phyloP scores from a whole-genome alignment of 2,888 invertebrate species.

The Caenorhabditis imperialis region DNA sequence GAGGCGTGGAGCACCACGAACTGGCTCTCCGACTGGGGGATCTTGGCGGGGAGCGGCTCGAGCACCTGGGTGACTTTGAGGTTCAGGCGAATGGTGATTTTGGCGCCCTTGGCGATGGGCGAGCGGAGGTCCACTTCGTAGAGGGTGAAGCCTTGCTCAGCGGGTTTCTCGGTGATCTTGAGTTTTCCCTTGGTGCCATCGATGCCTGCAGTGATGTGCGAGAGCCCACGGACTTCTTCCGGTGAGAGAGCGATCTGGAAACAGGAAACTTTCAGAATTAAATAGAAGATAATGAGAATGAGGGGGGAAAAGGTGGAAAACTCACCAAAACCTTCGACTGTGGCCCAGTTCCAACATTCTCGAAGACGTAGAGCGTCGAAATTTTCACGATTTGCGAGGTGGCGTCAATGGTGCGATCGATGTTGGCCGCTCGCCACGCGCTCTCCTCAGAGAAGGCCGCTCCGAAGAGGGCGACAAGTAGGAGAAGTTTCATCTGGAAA shows the following conservation, averaged over 20 bases:
- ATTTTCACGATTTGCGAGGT: constrained; percentile 73
- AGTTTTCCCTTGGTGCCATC: constrained; percentile 60
- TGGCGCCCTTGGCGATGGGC: constrained; percentile 64
- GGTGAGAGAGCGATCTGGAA: constrained; percentile 59
- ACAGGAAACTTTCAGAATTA: neutral
- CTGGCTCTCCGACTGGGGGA: constrained; percentile 93
- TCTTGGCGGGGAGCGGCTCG: constrained; percentile 88
- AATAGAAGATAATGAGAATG: neutral
- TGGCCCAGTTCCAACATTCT: constrained; percentile 66
- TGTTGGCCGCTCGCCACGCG: constrained; percentile 59
- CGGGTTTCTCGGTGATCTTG: constrained; percentile 47
- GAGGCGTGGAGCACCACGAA: constrained; percentile 90
- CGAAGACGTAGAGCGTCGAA: constrained; percentile 61
- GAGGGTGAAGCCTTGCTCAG: constrained; percentile 25
- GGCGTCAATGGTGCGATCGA: constrained; percentile 72
- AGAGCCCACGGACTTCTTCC: constrained; percentile 63
- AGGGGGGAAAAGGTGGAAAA: neutral
- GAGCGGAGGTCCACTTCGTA: constrained; percentile 70
- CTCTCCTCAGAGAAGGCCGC: constrained; percentile 38
- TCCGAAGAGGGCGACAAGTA: constrained; percentile 41
- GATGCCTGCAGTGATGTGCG: constrained; percentile 63
- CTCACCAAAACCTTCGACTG: constrained; percentile 59
- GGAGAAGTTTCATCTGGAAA: constrained; percentile 49
- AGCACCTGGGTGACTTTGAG: constrained; percentile 86
- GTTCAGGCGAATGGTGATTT: constrained; percentile 81